Evolutionary conservation across 2,797 vertebrate species (phyloP).

Genomic region (Decapterus maruadsi): DNA sequence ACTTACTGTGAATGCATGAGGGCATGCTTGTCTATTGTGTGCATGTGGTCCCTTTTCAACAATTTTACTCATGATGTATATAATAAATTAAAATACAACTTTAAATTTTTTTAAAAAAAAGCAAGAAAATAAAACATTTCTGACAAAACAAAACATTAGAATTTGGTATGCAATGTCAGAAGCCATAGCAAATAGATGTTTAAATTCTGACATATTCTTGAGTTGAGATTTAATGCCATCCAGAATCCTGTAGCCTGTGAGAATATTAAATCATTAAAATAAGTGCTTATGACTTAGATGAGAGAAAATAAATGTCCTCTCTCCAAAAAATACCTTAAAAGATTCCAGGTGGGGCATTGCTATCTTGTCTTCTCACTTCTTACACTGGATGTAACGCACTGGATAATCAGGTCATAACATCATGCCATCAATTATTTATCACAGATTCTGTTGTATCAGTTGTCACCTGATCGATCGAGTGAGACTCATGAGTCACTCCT

Average conservation of each 20-base stretch:
- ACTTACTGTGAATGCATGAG: constrained; percentile 30
- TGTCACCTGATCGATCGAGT: constrained; percentile 20
- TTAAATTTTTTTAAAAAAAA: constrained; percentile 20
- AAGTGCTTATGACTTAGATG: constrained; percentile 65
- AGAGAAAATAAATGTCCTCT: constrained; percentile 6
- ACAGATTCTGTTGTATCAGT: constrained; percentile 3
- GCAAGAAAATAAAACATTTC: constrained; percentile 27
- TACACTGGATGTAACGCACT: too few species aligned
- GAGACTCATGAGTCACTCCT: constrained; percentile 15
- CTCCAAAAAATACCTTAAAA: constrained; percentile 1
- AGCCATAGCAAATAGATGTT: constrained; percentile 17
- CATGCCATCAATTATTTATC: constrained; percentile 8
- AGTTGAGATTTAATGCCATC: constrained; percentile 19
- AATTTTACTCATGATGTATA: constrained; percentile 18
- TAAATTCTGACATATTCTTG: background rate
- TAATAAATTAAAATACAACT: constrained; percentile 47
- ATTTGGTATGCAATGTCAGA: constrained; percentile 16
- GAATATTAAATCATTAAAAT: constrained; percentile 47
- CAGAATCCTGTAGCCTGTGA: constrained; percentile 15
- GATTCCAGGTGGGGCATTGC: background rate
- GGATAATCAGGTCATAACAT: constrained; percentile 24
- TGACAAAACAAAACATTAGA: constrained; percentile 1
- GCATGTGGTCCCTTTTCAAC: constrained; percentile 75
- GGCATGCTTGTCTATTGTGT: constrained; percentile 36
- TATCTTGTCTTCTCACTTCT: background rate